Percentiles rank a stretch among this genome's conserved stretches.
Conservation (phyloP, 2,113 vertebrate species). For the Thalassoma bifasciatum region DNA sequence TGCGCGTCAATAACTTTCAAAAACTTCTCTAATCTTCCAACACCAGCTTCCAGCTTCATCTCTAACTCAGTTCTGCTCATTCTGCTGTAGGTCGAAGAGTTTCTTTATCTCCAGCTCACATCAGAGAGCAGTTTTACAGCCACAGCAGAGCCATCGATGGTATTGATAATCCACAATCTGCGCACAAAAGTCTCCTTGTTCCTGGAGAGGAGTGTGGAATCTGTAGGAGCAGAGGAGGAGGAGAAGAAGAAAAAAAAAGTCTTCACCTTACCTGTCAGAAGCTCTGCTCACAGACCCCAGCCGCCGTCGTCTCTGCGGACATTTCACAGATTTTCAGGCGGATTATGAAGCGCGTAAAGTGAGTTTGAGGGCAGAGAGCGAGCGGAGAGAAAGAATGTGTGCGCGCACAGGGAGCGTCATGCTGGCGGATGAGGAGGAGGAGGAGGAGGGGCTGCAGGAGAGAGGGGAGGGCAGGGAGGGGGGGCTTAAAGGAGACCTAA, state of each 20-base stretch:
- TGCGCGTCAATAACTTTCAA: no score
- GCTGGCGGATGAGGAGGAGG: slow-evolving; percentile 64
- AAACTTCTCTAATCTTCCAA: not conserved
- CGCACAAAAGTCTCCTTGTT: slow-evolving; percentile 49
- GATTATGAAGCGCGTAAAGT: slow-evolving; percentile 14
- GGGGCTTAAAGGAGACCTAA: slow-evolving; percentile 60
- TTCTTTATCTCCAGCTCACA: not conserved
- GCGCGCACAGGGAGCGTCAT: slow-evolving; percentile 61
- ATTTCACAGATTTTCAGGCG: not conserved
- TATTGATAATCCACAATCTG: slow-evolving; percentile 16
- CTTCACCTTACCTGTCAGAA: slow-evolving; percentile 67
- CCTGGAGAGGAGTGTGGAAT: not conserved
- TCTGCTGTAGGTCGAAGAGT: no score
- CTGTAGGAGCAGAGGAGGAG: not conserved
- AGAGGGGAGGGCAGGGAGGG: slow-evolving; percentile 58
- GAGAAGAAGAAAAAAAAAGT: not conserved
- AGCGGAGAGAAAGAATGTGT: slow-evolving; percentile 40
- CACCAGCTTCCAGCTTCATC: not conserved
- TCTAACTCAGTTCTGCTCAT: no score
- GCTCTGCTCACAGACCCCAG: not conserved
- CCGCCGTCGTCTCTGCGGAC: not conserved
- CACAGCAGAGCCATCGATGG: slow-evolving; percentile 19
- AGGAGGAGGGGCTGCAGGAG: slow-evolving; percentile 19
- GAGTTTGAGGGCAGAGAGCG: slow-evolving; percentile 6
- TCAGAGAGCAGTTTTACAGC: not conserved